Evolutionary conservation across 2,113 vertebrate species (phyloP), one percentile per base, ranked within the genome.

Genomic region (Ciconia maguari): DNA sequence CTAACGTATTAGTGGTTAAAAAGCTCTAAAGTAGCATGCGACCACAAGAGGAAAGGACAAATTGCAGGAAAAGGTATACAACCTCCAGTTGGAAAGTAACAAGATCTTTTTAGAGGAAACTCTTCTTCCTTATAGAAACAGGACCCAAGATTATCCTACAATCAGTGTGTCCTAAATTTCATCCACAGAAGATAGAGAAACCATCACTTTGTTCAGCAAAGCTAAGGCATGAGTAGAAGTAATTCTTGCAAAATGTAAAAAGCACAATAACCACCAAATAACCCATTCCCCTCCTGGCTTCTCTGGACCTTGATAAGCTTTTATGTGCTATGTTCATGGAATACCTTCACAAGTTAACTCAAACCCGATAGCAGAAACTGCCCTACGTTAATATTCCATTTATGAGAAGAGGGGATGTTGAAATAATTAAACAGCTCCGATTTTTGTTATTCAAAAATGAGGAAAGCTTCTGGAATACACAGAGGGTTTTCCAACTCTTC

Each of bases 51-150:
- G 72, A 83, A 94, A 87, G 49, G 72, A 85, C 42, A 89, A 89
- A 74, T 27, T 58, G 83, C 69, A 82, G 69, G 26, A 84, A 75
- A 83, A 89, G 52, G 30, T 26, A 89, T 7, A 58, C 38, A 92
- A 65, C 16, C 69, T 90, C 70, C 41, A 91, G 38, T 0, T 76
- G 78, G 65, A 94, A 92, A 89, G 48, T 1, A 91, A 94, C 42
- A 92, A 90, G 90, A 90, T 61, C 66, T 96, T 70, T 94, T 54
- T 82, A 95, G 71, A 90, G 48, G 77, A 96, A 97, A 97, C 36
- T 92, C 75, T 71, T 96, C 85, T 60, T 83, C 76, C 94, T 90
- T 83, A 90, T 46, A 96, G 81, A 94, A 95, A 71, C 21, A 78
- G 80, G 69, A 91, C 38, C 17, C 81, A 76, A 78, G 44, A 41